Percentiles rank a stretch among this genome's conserved stretches.
Conservation (phyloP, 2,888 invertebrate species). For the Ophonus ardosiacus region DNA sequence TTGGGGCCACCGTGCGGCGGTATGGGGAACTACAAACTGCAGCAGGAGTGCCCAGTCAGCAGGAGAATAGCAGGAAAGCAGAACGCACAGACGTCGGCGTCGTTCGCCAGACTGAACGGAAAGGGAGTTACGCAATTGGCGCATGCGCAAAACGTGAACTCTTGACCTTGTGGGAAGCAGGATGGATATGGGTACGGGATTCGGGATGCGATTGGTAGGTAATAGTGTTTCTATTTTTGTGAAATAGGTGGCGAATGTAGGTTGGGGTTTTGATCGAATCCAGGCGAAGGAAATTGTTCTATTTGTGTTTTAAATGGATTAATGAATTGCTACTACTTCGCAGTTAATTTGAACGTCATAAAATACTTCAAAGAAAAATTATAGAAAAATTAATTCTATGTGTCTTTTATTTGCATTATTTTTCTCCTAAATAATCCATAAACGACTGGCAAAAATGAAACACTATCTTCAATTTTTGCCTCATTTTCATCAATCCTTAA, state of each 20-base stretch:
- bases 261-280: background rate
- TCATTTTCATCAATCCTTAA: too few species aligned
- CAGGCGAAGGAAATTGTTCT: too few species aligned
- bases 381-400: too few species aligned
- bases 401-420: too few species aligned
- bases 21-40: background rate
- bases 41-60: background rate
- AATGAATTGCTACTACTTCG: too few species aligned
- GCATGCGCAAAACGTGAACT: background rate
- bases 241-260: background rate
- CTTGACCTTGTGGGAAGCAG: background rate
- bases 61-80: background rate
- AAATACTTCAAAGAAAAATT: too few species aligned
- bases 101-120: background rate
- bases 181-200: background rate
- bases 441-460: too few species aligned
- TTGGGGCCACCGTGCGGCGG: background rate
- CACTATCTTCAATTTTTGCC: too few species aligned
- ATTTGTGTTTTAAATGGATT: too few species aligned
- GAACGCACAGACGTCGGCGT: background rate
- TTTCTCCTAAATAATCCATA: too few species aligned
- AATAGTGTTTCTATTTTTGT: background rate
- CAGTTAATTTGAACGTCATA: too few species aligned
- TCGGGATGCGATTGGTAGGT: background rate
- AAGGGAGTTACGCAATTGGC: background rate